Percentiles rank a stretch among this genome's conserved stretches.
Conservation (phyloP, 2,113 vertebrate genomes). For the Chloropsis hardwickii region DNA sequence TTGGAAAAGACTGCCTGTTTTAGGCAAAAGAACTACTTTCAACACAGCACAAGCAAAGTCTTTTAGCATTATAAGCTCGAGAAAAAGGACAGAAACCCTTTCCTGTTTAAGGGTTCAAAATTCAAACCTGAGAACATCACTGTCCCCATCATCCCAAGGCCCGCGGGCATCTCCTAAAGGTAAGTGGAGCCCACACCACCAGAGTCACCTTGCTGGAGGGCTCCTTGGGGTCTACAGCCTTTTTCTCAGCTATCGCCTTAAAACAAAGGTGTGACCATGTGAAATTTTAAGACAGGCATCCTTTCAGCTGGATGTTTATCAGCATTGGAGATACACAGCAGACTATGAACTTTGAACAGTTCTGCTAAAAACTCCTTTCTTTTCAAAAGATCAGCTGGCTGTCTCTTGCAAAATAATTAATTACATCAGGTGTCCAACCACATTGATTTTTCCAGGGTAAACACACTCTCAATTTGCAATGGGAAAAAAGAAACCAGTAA, state of each 20-base stretch:
- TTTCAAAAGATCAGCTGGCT: slow-evolving; percentile 40
- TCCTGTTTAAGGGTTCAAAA: background rate
- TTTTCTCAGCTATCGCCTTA: background rate
- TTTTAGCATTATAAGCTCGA: background rate
- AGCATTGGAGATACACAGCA: slow-evolving; percentile 4
- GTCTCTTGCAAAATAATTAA: slow-evolving; percentile 55
- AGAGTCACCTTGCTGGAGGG: background rate
- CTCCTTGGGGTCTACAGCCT: background rate
- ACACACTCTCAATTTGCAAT: background rate
- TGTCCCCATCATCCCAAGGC: background rate
- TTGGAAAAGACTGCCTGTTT: slow-evolving; percentile 54
- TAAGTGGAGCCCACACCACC: background rate
- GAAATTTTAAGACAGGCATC: background rate
- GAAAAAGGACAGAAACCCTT: slow-evolving; percentile 28
- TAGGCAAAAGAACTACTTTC: background rate
- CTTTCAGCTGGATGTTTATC: slow-evolving; percentile 11
- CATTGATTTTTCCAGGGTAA: background rate
- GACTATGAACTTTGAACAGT: slow-evolving; percentile 39
- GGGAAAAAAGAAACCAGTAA: background rate
- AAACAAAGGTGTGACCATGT: background rate
- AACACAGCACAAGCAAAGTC: background rate
- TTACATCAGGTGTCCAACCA: background rate
- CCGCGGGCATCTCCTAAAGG: background rate
- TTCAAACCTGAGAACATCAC: background rate
- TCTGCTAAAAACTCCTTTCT: background rate